Conservation (phyloP, 2,797 vertebrate genomes). For the Crocidura indochinensis region DNA sequence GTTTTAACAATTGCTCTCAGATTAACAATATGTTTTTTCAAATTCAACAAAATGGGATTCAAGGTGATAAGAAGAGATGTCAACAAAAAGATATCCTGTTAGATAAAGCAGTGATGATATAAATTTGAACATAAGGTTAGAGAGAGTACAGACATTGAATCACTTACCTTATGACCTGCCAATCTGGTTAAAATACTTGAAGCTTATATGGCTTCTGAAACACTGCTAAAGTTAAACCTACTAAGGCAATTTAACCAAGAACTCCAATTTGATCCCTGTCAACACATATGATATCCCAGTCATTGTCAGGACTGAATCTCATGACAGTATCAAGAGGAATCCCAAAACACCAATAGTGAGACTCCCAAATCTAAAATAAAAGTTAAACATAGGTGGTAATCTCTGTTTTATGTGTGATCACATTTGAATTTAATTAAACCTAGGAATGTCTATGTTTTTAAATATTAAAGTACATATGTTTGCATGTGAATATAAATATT, state of each 20-base stretch:
- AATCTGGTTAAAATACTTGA: too few species aligned
- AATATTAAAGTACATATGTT: not conserved
- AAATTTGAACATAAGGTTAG: not conserved
- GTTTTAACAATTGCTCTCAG: conserved; percentile 9
- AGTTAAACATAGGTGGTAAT: not conserved
- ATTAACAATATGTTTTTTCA: conserved; percentile 2
- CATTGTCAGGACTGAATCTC: too few species aligned
- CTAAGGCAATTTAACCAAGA: too few species aligned
- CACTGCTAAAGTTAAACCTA: too few species aligned
- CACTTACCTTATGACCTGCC: too few species aligned
- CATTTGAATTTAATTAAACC: not conserved
- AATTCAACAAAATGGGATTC: not conserved
- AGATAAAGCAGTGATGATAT: not conserved
- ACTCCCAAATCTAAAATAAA: too few species aligned
- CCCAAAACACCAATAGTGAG: too few species aligned
- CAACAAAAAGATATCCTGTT: not conserved
- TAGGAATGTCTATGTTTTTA: not conserved
- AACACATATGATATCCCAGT: too few species aligned
- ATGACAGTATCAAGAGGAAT: too few species aligned
- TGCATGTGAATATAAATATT: not conserved
- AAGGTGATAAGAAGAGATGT: conserved; percentile 19
- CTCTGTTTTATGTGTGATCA: not conserved
- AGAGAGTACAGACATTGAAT: too few species aligned
- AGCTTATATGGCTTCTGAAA: too few species aligned
- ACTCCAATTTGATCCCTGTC: too few species aligned